Percentiles rank a stretch among this genome's conserved stretches.
These are phyloP conservation scores for Dasyurus viverrinus DNA, from an alignment of 2,113 vertebrate species.

Conservation along the genomic window DNA sequence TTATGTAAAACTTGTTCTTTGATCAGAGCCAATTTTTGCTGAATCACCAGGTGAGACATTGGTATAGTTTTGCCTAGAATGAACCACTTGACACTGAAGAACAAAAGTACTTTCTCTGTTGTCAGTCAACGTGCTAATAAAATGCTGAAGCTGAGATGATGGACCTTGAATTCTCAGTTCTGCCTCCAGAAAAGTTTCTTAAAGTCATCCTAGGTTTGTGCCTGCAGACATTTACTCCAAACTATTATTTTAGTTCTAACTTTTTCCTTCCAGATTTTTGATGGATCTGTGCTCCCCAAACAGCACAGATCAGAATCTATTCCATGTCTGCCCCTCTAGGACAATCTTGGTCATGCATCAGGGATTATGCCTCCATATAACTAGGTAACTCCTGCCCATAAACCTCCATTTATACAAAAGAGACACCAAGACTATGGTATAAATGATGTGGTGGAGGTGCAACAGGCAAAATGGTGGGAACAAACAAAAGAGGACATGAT, in stretches of 20 bases:
- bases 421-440: background rate
- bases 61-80: background rate
- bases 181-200: constrained; percentile 36
- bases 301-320: background rate
- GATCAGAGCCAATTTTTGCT: constrained; percentile 40
- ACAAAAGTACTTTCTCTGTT: constrained; percentile 43
- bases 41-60: constrained; percentile 51
- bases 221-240: constrained; percentile 14
- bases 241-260: background rate
- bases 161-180: constrained; percentile 25
- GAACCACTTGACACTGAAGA: constrained; percentile 32
- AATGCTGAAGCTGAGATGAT: constrained; percentile 7
- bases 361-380: background rate
- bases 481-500: background rate
- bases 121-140: constrained; percentile 14
- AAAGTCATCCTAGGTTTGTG: constrained; percentile 5
- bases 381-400: background rate
- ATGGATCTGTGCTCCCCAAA: background rate
- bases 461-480: background rate
- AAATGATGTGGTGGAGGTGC: background rate
- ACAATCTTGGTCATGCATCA: background rate
- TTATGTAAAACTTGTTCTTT: constrained; percentile 26
- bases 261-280: background rate
- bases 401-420: background rate
- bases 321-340: background rate